A percentile compares a stretch with the other conserved stretches of the same genome.
Conservation (phyloP, 2,888 invertebrate species). For the Noctua janthe region DNA sequence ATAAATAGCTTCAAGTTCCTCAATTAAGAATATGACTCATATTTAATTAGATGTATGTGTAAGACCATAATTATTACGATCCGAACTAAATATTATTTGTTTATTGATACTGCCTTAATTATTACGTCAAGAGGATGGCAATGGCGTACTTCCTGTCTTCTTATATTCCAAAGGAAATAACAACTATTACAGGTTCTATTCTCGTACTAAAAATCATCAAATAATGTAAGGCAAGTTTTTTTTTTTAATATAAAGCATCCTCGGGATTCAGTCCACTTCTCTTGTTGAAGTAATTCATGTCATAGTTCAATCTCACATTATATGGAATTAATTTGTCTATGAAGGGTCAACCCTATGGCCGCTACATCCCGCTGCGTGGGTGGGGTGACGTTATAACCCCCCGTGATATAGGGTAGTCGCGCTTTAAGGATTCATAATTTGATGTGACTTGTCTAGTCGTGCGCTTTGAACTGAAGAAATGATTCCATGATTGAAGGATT, state of each 20-base stretch:
- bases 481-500: neutral
- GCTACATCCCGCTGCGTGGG: conserved; percentile 43
- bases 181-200: neutral
- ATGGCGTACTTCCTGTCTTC: neutral
- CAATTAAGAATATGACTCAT: conserved; percentile 44
- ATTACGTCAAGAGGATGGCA: conserved; percentile 2
- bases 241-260: neutral
- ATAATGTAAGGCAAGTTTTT: neutral
- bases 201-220: neutral
- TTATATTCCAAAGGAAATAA: neutral
- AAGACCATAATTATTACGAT: conserved; percentile 47
- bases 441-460: conserved; percentile 46
- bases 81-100: conserved; percentile 9
- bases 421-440: conserved; percentile 35
- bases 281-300: neutral
- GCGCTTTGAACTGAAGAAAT: neutral
- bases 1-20: conserved; percentile 40
- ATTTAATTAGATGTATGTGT: conserved; percentile 42
- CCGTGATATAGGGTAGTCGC: conserved; percentile 57
- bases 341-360: conserved; percentile 51
- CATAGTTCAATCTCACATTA: neutral
- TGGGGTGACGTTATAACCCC: conserved; percentile 56
- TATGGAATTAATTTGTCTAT: neutral
- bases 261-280: neutral
- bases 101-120: conserved; percentile 9